Conservation (phyloP, 2,113 vertebrate species). For the Fregetta grallaria region DNA sequence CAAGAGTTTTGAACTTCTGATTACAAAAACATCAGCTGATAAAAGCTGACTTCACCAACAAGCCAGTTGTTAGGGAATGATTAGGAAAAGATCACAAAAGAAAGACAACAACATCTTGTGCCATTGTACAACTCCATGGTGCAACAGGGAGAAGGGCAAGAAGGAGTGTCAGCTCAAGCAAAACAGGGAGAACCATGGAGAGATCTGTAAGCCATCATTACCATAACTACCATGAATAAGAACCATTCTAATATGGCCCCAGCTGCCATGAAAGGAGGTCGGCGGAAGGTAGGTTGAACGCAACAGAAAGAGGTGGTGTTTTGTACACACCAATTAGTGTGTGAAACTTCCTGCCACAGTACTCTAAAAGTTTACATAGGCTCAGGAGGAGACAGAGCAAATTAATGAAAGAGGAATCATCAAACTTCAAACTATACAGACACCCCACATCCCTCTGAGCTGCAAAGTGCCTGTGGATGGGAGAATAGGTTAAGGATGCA, state of each 20-base stretch:
- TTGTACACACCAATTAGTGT: too few species aligned
- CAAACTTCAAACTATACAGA: neutral
- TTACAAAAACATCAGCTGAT: neutral
- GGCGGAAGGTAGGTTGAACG: neutral
- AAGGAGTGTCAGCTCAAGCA: neutral
- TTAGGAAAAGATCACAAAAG: neutral
- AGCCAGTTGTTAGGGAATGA: too few species aligned
- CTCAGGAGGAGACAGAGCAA: neutral
- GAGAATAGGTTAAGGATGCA: neutral
- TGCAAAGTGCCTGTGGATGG: neutral
- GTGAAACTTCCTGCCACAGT: neutral
- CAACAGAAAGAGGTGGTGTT: neutral
- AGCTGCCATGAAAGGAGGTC: neutral
- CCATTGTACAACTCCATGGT: neutral
- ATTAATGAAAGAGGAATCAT: neutral
- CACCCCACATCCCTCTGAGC: neutral
- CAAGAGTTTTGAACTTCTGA: neutral
- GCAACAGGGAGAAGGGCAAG: neutral
- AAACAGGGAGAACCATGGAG: rapidly evolving
- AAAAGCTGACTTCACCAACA: too few species aligned
- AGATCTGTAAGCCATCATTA: neutral
- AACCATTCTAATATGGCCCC: neutral
- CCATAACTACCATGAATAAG: neutral
- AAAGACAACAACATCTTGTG: neutral
- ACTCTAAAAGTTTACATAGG: neutral